A percentile compares a stretch with the other conserved stretches of the same genome.
Conservation (phyloP, 2,113 vertebrate species). For the Tetrax tetrax region DNA sequence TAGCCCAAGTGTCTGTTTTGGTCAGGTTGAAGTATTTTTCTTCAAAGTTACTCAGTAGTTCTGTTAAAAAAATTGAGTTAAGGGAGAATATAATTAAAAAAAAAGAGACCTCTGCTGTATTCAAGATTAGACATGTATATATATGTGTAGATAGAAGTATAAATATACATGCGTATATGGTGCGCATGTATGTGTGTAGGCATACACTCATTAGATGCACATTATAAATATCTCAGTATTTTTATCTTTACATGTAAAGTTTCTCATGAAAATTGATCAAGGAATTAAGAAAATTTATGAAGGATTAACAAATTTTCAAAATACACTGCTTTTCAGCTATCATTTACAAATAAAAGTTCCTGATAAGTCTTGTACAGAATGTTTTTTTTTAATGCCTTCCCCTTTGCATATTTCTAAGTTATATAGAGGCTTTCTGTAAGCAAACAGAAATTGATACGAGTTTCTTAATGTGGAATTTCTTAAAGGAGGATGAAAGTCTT, state of each 20-base stretch:
- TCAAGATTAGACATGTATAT: neutral
- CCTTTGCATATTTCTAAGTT: neutral
- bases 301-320: neutral
- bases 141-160: neutral
- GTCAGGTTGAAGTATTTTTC: neutral
- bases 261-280: neutral
- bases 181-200: neutral
- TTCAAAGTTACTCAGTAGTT: neutral
- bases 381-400: neutral
- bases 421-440: neutral
- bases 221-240: neutral
- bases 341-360: neutral
- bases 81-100: neutral
- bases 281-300: neutral
- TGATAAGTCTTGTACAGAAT: neutral
- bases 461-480: neutral
- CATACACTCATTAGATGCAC: rapidly evolving
- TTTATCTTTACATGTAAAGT: neutral
- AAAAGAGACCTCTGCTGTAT: neutral
- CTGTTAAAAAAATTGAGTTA: neutral
- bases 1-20: neutral
- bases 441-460: neutral
- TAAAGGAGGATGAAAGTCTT: rapidly evolving
- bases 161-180: neutral
- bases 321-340: neutral